A percentile compares a stretch with the other conserved stretches of the same genome.
Conservation (phyloP, 2,888 invertebrate species). For the Abrostola triplasia region DNA sequence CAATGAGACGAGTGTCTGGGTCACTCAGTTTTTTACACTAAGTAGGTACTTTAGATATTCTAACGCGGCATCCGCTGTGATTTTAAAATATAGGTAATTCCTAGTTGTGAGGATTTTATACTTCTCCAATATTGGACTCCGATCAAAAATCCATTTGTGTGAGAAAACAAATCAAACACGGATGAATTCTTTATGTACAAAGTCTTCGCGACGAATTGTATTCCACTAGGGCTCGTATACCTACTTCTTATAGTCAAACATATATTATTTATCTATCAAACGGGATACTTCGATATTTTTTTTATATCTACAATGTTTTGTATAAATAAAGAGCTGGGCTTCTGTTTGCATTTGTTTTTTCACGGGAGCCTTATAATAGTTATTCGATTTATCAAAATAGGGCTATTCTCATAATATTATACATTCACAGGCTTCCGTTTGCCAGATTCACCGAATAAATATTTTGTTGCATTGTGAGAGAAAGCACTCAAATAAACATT, state of each 20-base stretch:
- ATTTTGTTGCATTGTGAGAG: neutral
- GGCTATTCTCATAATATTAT: neutral
- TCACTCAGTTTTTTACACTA: neutral
- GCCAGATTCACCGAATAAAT: neutral
- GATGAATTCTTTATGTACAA: slow-evolving; percentile 17
- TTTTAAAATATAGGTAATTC: slow-evolving; percentile 4
- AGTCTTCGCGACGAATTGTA: slow-evolving; percentile 9
- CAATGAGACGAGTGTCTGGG: neutral
- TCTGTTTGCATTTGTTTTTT: neutral
- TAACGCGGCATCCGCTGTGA: neutral
- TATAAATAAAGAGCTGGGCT: neutral
- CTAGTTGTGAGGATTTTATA: neutral
- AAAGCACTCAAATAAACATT: no score
- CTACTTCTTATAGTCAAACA: slow-evolving; percentile 8
- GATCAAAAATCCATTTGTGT: slow-evolving; percentile 10
- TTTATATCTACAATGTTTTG: neutral
- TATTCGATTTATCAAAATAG: slow-evolving; percentile 1
- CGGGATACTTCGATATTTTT: neutral
- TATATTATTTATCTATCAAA: slow-evolving; percentile 13
- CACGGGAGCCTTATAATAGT: neutral
- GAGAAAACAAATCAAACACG: slow-evolving; percentile 10
- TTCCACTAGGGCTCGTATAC: slow-evolving; percentile 4
- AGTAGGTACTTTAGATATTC: neutral
- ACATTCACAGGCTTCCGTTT: neutral
- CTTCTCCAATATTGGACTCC: neutral